Base-by-base conservation (phyloP, 2,113 vertebrate genomes). In the Upupa epops region DNA sequence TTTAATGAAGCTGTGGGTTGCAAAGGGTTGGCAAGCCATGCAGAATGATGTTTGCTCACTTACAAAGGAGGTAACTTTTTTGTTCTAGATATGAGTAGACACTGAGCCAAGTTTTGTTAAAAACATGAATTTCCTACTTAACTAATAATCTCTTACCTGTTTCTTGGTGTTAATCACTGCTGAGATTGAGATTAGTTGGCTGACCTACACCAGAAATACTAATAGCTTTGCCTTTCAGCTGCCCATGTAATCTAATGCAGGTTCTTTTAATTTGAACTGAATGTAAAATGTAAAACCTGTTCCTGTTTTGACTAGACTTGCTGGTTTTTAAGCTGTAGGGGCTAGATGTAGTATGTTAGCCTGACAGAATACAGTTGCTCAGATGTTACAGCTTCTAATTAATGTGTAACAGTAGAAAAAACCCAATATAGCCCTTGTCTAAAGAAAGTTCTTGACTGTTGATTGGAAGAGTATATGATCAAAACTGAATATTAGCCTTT, bases 191-290 rank as follows among this genome's bases (percentile, higher is more conserved):
- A 89, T 91, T 83, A 88, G 45, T 52, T 74, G 37, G 51, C 68
- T 94, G 59, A 89, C 86, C 71, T 92, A 17, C 45, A 88, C 37
- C 52, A 81, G 60, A 89, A 88, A 49, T 88, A 86, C 37, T 83
- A 80, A 2, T 13, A n/a, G 55, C 63, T 87, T 88, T 95, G 48
- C 60, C 52, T 91, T 91, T 83, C 34, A 94, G 24, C 73, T 88
- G 72, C 49, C 24, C 5, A 4, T 92, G 83, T 90, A 75, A 90
- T 59, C 69, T 90, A 54, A 37, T 28, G 34, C 15, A 46, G 34
- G 46, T 71, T 94, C 76, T 37, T 59, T 69, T 17, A 28, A 42
- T 55, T 74, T 75, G 60, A 83, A 55, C 2, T 4, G 17, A 52
- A 55, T 71, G 11, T 77, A 68, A 48, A 63, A 70, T 49, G 42